Evolutionary conservation across 1,140 invertebrate species (phyloP).

Genomic region (Drosophila quadrilineata): DNA sequence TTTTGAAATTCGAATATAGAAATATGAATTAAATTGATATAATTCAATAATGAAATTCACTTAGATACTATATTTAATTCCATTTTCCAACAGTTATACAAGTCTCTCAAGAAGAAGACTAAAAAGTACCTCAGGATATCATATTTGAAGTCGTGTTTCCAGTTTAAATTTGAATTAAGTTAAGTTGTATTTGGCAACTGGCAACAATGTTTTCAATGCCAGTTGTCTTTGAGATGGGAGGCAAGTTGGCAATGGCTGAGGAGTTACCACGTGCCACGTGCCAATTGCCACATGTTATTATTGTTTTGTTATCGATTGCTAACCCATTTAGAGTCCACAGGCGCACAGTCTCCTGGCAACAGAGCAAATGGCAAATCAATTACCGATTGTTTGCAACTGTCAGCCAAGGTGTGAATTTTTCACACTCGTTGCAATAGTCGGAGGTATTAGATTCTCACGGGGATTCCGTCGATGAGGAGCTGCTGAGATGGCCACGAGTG

Average conservation of each 20-base stretch:
- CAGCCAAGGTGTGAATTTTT: conserved; percentile 51
- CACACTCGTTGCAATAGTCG: conserved; percentile 23
- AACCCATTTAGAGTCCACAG: conserved; percentile 37
- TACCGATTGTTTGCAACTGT: conserved; percentile 47
- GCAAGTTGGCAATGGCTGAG: no score
- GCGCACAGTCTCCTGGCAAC: conserved; percentile 58
- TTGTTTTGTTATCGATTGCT: conserved; percentile 64
- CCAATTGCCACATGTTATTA: conserved; percentile 14
- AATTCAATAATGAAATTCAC: no score
- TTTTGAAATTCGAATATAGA: no score
- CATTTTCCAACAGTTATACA: no score
- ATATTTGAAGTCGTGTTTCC: no score
- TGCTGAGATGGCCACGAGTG: conserved; percentile 48
- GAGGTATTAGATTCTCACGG: not conserved
- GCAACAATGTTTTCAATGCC: conserved; percentile 10
- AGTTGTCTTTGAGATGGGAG: no score
- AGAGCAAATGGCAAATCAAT: conserved; percentile 55
- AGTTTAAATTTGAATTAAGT: no score
- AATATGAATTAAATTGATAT: no score
- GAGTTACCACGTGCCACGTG: conserved; percentile 5
- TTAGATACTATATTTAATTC: no score
- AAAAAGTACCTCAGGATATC: no score
- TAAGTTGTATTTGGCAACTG: no score
- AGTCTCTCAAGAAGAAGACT: no score
- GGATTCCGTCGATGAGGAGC: conserved; percentile 12